Evolutionary conservation across 2,888 invertebrate species (phyloP), one percentile per base, ranked within the genome.

Genomic region (Ochropacha duplaris): DNA sequence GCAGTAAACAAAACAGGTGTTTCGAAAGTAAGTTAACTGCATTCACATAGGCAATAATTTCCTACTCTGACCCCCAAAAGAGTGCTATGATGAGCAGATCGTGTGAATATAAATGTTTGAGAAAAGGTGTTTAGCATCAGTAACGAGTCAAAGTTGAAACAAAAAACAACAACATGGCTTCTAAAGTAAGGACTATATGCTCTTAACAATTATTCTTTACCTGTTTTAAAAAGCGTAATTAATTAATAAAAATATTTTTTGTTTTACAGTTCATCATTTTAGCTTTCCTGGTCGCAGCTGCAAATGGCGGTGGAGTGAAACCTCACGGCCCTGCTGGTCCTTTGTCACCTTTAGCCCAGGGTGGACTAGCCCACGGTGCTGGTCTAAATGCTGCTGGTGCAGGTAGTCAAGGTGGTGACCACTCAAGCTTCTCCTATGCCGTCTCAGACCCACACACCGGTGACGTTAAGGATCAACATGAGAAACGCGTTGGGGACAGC

Each of bases 401-500:
- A 6, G 57, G n/a, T n/a, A n/a, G n/a, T n/a, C 76, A 71, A 9
- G 31, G 31, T 9, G 19, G 77, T 2, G 82, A 84, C 55, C 81
- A 78, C 71, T 83, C 81, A 60, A 86, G 85, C 69, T 87, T 86
- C 68, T 86, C 87, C 5, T 87, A 87, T 60, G 86, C 86, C 28
- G 87, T 87, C 6, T 80, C 84, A 52, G 87, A 87, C 66, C 87
- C 87, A 5, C 78, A 84, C 71, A 87, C 87, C 36, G 87, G 87
- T 36, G 87, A 87, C 59, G 71, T 85, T 44, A 87, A 87, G 61
- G 85, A 84, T 56, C 94, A 94, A 78, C 93, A 93, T 54, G 94
- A 94, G 81, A 92, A 92, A 24, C 93, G 94, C 22, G 90, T 92
- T 54, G 94, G 94, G 22, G 94, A 94, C 77, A 93, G 91, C 59